Evolutionary conservation across 2,888 invertebrate genomes (phyloP).

Genomic region (Meliscaeva auricollis): DNA sequence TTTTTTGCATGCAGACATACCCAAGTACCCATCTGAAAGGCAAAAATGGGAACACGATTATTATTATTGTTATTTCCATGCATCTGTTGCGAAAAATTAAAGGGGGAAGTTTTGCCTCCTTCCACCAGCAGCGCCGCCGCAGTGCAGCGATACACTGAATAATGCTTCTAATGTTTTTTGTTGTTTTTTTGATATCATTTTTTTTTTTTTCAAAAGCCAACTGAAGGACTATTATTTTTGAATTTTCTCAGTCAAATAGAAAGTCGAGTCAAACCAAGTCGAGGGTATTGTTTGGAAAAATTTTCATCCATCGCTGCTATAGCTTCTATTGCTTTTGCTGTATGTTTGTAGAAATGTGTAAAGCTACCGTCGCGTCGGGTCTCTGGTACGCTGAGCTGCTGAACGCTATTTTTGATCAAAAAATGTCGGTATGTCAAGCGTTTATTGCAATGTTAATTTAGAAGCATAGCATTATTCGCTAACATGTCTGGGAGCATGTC

Average conservation of each 20-base stretch:
- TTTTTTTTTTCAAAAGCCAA: conserved; percentile 20
- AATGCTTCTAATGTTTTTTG: conserved; percentile 3
- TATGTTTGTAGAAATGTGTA: neutral
- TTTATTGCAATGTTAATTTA: conserved; percentile 33
- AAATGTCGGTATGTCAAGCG: conserved; percentile 29
- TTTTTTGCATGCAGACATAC: neutral
- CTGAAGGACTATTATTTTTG: conserved; percentile 39
- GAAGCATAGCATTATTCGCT: conserved; percentile 9
- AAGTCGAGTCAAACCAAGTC: neutral
- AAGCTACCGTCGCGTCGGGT: too few species aligned
- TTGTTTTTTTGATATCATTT: neutral
- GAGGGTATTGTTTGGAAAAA: conserved; percentile 25
- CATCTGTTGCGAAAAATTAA: conserved; percentile 37
- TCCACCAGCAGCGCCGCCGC: neutral
- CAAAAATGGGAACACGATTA: conserved; percentile 44
- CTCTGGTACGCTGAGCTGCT: neutral
- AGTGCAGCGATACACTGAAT: too few species aligned
- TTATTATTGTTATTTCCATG: conserved; percentile 36
- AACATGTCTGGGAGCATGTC: conserved; percentile 26
- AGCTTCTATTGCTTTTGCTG: neutral
- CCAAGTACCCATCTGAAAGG: conserved; percentile 20
- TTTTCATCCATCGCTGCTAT: conserved; percentile 38
- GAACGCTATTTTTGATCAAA: conserved; percentile 33
- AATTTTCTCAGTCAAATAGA: conserved; percentile 39
- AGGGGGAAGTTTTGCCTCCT: conserved; percentile 9